These are phyloP conservation scores for Maniola hyperantus DNA, from an alignment of 2,888 invertebrate species.

Conservation along the genomic window DNA sequence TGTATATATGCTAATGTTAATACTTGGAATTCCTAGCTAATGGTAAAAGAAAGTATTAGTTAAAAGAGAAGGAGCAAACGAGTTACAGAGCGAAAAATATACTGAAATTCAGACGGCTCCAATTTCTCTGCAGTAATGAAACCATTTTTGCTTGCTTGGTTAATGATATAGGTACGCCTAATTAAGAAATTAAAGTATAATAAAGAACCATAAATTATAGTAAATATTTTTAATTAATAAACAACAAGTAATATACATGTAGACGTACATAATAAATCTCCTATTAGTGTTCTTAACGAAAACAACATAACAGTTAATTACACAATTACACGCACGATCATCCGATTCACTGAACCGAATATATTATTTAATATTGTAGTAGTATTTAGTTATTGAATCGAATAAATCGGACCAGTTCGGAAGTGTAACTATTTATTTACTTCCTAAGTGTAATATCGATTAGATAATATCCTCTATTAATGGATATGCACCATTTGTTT, in stretches of 20 bases:
- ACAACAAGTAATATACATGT: background rate
- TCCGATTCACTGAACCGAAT: background rate
- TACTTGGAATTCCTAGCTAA: too few species aligned
- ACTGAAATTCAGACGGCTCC: background rate
- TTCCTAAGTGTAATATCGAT: slow-evolving; percentile 32
- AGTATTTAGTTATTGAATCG: slow-evolving; percentile 2
- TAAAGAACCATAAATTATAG: too few species aligned
- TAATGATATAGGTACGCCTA: background rate
- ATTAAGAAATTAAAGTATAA: too few species aligned
- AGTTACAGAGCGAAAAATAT: background rate
- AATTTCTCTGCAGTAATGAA: background rate
- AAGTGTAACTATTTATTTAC: slow-evolving; percentile 26
- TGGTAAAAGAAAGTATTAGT: too few species aligned
- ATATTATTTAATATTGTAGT: slow-evolving; percentile 22
- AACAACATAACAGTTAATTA: slow-evolving; percentile 14
- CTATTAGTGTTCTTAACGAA: slow-evolving; percentile 1
- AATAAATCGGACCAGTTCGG: slow-evolving; percentile 26
- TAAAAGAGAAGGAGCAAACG: background rate
- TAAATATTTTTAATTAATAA: background rate
- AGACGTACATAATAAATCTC: background rate
- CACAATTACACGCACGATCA: slow-evolving; percentile 10
- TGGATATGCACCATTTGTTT: slow-evolving; percentile 17
- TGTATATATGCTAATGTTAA: too few species aligned
- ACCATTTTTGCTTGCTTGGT: background rate
- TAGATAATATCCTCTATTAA: slow-evolving; percentile 28